A percentile compares a stretch with the other conserved stretches of the same genome.
These are phyloP conservation scores for Trissolcus basalis DNA, from an alignment of 1,140 invertebrate species.

Conservation along the genomic window DNA sequence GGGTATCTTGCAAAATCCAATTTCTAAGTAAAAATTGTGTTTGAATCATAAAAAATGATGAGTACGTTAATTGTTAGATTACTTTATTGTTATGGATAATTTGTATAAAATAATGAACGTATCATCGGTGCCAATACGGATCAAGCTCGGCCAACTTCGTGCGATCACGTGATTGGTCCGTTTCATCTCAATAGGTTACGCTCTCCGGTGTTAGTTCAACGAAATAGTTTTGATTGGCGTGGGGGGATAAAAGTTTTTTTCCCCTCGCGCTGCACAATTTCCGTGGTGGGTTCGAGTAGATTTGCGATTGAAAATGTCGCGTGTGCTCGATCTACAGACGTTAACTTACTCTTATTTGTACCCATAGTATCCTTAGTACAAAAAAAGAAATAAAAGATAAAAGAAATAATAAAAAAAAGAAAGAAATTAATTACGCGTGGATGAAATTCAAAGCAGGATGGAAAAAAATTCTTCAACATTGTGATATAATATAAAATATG, in stretches of 20 bases:
- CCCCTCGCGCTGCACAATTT: too few species aligned
- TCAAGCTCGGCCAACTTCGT: conserved; percentile 4
- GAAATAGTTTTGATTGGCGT: not conserved
- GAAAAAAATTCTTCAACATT: conserved; percentile 50
- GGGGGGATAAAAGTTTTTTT: too few species aligned
- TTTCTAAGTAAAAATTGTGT: too few species aligned
- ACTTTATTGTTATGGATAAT: conserved; percentile 34
- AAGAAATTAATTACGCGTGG: not conserved
- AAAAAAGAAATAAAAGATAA: conserved; percentile 19
- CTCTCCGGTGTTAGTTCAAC: not conserved
- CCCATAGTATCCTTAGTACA: conserved; percentile 43
- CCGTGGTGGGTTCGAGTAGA: too few species aligned
- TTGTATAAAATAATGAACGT: conserved; percentile 30
- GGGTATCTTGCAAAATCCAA: too few species aligned
- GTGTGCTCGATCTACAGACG: conserved; percentile 17
- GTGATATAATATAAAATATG: conserved; percentile 50
- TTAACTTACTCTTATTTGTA: conserved; percentile 41
- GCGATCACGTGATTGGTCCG: conserved; percentile 5
- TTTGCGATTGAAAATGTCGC: too few species aligned
- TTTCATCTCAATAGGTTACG: conserved; percentile 1
- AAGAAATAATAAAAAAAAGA: conserved; percentile 16
- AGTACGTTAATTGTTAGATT: conserved; percentile 27
- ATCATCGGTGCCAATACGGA: conserved; percentile 43
- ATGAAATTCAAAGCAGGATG: conserved; percentile 8
- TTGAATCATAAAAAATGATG: conserved; percentile 8